A percentile compares a stretch with the other conserved stretches of the same genome.
phyloP scores from a whole-genome alignment of 1,140 invertebrate species.

The Coptotermes formosanus region DNA sequence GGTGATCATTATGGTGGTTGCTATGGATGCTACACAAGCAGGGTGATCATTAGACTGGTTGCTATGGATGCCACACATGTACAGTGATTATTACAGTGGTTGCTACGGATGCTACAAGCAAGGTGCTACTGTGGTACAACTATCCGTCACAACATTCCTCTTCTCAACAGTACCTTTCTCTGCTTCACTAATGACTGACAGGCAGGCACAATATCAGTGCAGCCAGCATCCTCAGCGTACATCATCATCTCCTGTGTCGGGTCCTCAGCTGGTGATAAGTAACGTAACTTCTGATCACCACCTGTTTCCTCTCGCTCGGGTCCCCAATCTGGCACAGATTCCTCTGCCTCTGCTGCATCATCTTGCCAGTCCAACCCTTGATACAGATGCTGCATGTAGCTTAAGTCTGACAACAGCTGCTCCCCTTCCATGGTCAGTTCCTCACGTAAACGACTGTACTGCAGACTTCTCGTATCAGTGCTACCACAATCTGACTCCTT shows the following conservation, averaged over 20 bases:
- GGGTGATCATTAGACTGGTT: too few relatives aligned
- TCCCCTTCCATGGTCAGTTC: conserved; percentile 44
- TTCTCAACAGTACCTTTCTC: background rate
- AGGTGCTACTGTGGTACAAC: too few relatives aligned
- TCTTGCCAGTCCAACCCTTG: conserved; percentile 37
- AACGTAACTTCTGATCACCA: conserved; percentile 9
- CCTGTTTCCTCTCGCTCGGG: background rate
- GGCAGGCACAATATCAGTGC: background rate
- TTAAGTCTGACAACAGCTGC: conserved; percentile 42
- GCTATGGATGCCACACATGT: too few relatives aligned
- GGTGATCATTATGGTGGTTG: too few relatives aligned
- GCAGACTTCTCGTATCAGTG: background rate
- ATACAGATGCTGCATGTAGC: conserved; percentile 40
- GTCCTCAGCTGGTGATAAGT: conserved; percentile 9
- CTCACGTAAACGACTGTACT: conserved; percentile 39
- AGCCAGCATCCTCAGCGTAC: conserved; percentile 20
- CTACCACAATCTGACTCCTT: background rate
- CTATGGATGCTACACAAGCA: too few relatives aligned
- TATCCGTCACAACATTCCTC: too few relatives aligned
- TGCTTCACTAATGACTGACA: background rate
- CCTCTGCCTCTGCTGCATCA: conserved; percentile 11
- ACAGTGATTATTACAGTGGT: too few relatives aligned
- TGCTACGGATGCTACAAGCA: too few relatives aligned
- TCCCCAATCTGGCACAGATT: background rate
- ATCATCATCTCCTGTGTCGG: conserved; percentile 11